phyloP scores from a whole-genome alignment of 2,888 invertebrate genomes.

The Synanthedon formicaeformis region DNA sequence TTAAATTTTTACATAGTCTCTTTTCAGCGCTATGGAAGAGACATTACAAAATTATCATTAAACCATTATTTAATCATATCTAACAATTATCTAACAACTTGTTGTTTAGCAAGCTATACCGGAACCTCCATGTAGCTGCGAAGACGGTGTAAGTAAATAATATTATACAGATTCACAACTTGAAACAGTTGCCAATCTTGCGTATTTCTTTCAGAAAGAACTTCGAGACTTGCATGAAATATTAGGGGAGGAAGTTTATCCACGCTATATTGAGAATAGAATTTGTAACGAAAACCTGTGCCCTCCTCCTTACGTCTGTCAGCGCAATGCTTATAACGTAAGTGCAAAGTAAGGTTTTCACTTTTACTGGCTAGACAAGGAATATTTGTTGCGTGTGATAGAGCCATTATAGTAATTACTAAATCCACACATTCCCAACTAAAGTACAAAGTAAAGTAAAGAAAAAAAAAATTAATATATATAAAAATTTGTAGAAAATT shows the following conservation, averaged over 20 bases:
- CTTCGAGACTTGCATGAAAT: slow-evolving; percentile 13
- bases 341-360: slow-evolving; percentile 15
- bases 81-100: too few species aligned
- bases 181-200: not conserved
- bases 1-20: too few species aligned
- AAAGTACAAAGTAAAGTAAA: too few species aligned
- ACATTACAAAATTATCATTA: too few species aligned
- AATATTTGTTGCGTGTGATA: too few species aligned
- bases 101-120: slow-evolving; percentile 27
- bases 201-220: slow-evolving; percentile 7
- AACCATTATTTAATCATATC: too few species aligned
- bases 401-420: too few species aligned
- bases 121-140: slow-evolving; percentile 35
- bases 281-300: slow-evolving; percentile 35
- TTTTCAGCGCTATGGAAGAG: too few species aligned
- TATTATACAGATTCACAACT: not conserved
- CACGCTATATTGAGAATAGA: slow-evolving; percentile 29
- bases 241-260: slow-evolving; percentile 29
- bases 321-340: slow-evolving; percentile 37
- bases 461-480: too few species aligned
- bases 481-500: not conserved
- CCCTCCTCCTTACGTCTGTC: slow-evolving; percentile 31
- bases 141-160: slow-evolving; percentile 23
- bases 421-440: too few species aligned
- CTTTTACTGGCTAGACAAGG: too few species aligned